A percentile compares a stretch with the other conserved stretches of the same genome.
Evolutionary conservation across 2,797 vertebrate species (phyloP).

Genomic region (Danio aesculapii): DNA sequence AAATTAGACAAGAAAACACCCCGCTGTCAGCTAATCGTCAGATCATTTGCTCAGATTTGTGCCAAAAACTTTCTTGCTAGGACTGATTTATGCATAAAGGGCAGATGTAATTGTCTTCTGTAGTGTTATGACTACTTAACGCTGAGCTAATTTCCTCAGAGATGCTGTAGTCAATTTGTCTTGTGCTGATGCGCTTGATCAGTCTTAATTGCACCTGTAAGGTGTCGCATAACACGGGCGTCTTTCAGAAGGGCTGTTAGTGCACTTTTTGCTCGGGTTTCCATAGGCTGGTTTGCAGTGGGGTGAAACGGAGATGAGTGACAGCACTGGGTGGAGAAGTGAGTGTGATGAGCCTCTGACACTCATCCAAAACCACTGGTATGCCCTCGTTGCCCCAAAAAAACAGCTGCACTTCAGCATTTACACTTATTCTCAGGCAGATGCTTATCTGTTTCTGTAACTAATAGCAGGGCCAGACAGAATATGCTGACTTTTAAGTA

Average conservation of each 20-base stretch:
- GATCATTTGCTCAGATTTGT: slow-evolving; percentile 18
- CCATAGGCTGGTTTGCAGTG: slow-evolving; percentile 76
- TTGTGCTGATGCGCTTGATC: slow-evolving; percentile 56
- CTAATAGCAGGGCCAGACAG: too few species aligned
- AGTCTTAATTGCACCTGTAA: slow-evolving; percentile 78
- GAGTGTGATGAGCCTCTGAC: slow-evolving; percentile 72
- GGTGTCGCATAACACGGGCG: slow-evolving; percentile 75
- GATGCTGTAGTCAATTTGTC: slow-evolving; percentile 43
- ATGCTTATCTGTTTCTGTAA: not conserved
- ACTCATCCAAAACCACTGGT: slow-evolving; percentile 67
- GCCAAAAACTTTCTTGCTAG: not conserved
- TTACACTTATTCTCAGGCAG: not conserved
- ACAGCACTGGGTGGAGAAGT: slow-evolving; percentile 65
- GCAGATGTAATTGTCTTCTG: slow-evolving; percentile 26
- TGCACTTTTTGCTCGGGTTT: slow-evolving; percentile 77
- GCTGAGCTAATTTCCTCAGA: slow-evolving; percentile 47
- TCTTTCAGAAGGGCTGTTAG: slow-evolving; percentile 70
- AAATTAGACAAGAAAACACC: slow-evolving; percentile 5
- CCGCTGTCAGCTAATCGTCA: slow-evolving; percentile 20
- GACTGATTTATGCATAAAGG: slow-evolving; percentile 5
- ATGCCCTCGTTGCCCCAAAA: slow-evolving; percentile 57
- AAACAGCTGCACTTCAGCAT: slow-evolving; percentile 59
- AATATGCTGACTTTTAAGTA: too few species aligned
- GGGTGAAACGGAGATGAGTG: slow-evolving; percentile 83
- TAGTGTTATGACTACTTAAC: slow-evolving; percentile 28